Base-by-base conservation (phyloP, 2,888 invertebrate genomes). In the Chloromyia formosa region DNA sequence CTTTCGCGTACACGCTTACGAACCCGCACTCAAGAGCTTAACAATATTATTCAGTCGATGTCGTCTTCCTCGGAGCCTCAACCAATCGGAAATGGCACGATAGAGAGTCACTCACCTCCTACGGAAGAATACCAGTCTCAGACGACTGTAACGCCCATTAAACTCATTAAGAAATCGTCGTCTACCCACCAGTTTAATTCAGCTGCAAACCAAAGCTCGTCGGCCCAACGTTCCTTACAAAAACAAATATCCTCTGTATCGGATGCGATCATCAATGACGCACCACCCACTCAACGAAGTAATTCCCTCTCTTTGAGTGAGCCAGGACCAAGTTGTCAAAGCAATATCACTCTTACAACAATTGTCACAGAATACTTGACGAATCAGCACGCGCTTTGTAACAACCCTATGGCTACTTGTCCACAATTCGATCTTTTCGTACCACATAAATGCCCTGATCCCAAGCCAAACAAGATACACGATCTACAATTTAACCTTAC, bases 301-400 rank as follows among this genome's bases (percentile, higher is more conserved):
- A 69, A 61, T 77, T 82, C 82, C 76, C 82, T 83, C 58, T 79
- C 78, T 1, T 78, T 82, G 20, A 82, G 81, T 12, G 78, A 83
- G 7, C 82, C 82, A 66, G 84, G 85, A 7, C 83, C 73, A 18
- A 74, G 78, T 14, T 22, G 56, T 4, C 40, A 10, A 14, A 86
- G 86, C 68, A 82, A 89, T 7, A 90, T 92, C 74, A 93, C 94
- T 0, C 87, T 98, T 23, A 94, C 96, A 84, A 93, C 94, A 58
- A 97, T 99, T 81, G 95, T 98, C 78, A 97, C 95, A 0, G 97
- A 98, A 85, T 98, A 98, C 86, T 88, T 98, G 72, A 93, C 96
- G 80, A 96, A 97, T 86, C 98, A 99, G 85, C 99, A 99, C 86
- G 93, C 97, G n/a, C 87, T 96, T 7, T 99, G 99, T 87, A 95